Base-by-base conservation (phyloP, 1,140 invertebrate genomes). In the Hyles euphorbiae region DNA sequence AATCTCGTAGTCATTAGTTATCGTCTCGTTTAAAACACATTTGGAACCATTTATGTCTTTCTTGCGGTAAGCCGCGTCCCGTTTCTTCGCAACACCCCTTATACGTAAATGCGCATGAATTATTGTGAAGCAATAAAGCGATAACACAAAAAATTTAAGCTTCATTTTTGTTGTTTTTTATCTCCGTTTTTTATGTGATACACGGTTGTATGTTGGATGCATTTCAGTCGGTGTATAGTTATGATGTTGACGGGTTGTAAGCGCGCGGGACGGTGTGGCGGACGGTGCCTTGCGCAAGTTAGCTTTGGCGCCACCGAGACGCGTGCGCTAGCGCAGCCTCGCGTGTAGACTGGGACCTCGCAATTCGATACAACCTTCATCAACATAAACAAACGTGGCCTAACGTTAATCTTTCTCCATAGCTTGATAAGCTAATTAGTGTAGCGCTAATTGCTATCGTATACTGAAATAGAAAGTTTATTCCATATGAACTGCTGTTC, bases 1-100 rank as follows among this genome's bases (percentile, higher is more conserved):
- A 80, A 86, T 83, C 79, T 86, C 85, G 70, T 86, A 88, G 80
- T 88, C 85, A 77, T 88, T 88, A 80, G 81, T 86, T 80, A 88
- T 78, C 68, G 83, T 88, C 75, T 85, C 85, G 69, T 88, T 88
- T 74, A 81, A 81, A 83, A 82, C 70, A 79, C 85, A 88, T 83
- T 86, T 86, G 73, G 75, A 64, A 64, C 58, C 70, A 63, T 85
- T 85, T 74, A 69, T 77, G 71, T 78, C 78, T 83, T 83, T 86
- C 74, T 80, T 88, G 65, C 72, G 76, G 67, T 71, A 64, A 65
- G 74, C 62, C 60, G 74, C 76, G 61, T 82, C 75, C 55, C 79
- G 77, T 73, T 81, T 83, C 65, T 74, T 78, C 61, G 72, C 75
- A 52, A 65, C 58, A 65, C 74, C 74, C 72, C 71, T 76, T 70